Conservation (phyloP, 2,888 invertebrate genomes). For the Drosophila nr. fundita region DNA sequence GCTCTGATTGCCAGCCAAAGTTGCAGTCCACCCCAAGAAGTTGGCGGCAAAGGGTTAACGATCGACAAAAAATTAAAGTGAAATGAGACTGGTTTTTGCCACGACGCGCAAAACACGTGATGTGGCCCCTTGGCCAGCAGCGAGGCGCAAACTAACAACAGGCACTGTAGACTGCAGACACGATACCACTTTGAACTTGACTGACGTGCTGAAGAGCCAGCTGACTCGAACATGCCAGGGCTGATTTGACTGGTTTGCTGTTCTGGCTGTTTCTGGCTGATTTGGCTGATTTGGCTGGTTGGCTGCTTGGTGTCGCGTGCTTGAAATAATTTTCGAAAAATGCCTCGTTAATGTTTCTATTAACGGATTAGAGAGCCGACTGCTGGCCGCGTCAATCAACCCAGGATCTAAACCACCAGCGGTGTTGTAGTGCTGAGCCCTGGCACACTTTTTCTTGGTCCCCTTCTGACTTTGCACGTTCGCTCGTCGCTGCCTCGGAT, state of each 20-base stretch:
- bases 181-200: conserved; percentile 75
- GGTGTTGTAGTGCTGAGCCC: conserved; percentile 4
- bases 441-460: conserved; percentile 34
- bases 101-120: conserved; percentile 50
- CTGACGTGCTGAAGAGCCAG: conserved; percentile 70
- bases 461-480: conserved; percentile 1
- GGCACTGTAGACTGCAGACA: conserved; percentile 28
- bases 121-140: neutral
- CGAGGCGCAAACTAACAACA: conserved; percentile 41
- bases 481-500: conserved; percentile 11
- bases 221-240: conserved; percentile 47
- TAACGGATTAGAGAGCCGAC: conserved; percentile 78
- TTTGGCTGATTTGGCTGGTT: neutral
- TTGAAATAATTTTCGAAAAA: conserved; percentile 78
- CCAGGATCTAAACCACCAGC: conserved; percentile 12
- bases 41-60: conserved; percentile 75
- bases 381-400: conserved; percentile 62
- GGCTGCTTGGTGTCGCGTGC: conserved; percentile 73
- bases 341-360: conserved; percentile 83
- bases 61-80: conserved; percentile 81
- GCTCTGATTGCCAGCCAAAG: conserved; percentile 69
- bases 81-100: conserved; percentile 59
- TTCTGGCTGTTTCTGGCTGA: conserved; percentile 4
- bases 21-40: conserved; percentile 35
- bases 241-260: conserved; percentile 16